A percentile compares a stretch with the other conserved stretches of the same genome.
phyloP scores from a whole-genome alignment of 2,797 vertebrate species.

The Peromyscus melanophrys region DNA sequence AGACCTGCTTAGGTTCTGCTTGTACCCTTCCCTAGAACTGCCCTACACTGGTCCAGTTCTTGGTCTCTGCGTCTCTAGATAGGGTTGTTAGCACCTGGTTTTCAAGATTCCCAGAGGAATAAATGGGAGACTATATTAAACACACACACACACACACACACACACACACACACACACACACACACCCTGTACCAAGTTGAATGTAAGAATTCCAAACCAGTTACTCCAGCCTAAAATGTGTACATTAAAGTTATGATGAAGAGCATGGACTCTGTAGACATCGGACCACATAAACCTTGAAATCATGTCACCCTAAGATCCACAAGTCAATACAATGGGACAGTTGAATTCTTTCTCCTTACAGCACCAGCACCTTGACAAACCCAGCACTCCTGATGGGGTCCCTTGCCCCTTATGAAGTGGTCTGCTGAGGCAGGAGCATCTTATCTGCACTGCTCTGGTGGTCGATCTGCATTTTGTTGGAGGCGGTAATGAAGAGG shows the following conservation, averaged over 20 bases:
- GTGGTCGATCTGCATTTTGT: background rate
- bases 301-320: background rate
- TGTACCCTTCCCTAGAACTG: background rate
- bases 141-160: background rate
- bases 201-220: conserved; percentile 19
- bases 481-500: conserved; percentile 78
- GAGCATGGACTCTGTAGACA: background rate
- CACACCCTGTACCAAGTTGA: background rate
- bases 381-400: background rate
- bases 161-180: too few relatives aligned
- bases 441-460: background rate
- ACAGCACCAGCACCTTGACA: background rate
- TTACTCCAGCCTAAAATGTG: background rate
- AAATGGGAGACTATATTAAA: background rate
- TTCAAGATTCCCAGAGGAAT: background rate
- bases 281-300: background rate
- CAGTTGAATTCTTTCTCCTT: background rate
- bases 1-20: background rate
- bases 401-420: background rate
- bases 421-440: background rate
- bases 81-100: conserved; percentile 15
- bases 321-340: background rate
- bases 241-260: background rate
- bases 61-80: conserved; percentile 4
- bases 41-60: background rate